Evolutionary conservation across 2,888 invertebrate species (phyloP), one percentile per base, ranked within the genome.

Genomic region (Petrophora chlorosata): DNA sequence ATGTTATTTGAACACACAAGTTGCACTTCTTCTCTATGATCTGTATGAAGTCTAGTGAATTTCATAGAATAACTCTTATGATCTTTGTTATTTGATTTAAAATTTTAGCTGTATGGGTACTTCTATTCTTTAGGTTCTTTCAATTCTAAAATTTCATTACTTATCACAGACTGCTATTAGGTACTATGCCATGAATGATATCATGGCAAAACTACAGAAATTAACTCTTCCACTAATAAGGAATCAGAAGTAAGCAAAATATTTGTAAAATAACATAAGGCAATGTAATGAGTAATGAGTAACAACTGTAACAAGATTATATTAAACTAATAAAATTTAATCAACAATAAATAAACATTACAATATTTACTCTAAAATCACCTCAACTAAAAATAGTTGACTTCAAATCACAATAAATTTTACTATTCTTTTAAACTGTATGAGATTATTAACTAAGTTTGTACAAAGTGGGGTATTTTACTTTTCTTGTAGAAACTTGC

Each of bases 401-500:
- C 35, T 43, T 45, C 25, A n/a, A 51, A 56, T 57, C 64, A 67
- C 65, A 67, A 65, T 59, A 53, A 61, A 49, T 62, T 66, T 48
- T 63, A 51, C 56, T 62, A 61, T n/a, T n/a, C n/a, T n/a, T n/a
- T n/a, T n/a, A n/a, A n/a, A n/a, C n/a, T n/a, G n/a, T n/a, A n/a
- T n/a, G n/a, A n/a, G n/a, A n/a, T 25, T 42, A 34, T 8, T 13
- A 23, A 43, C 33, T 14, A 9, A 14, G 12, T 5, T 3, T 13
- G 7, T 19, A 29, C 5, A 3, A 15, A 19, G 5, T 9, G 4
- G 9, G 12, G 10, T 17, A 39, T 29, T 10, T 59, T 72, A 89
- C 65, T 88, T 90, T 23, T 85, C 82, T 63, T 91, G 89, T 56
- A 95, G 76, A 80, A 95, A 96, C 59, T 91, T 90, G 59, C 92